Evolutionary conservation across 2,113 vertebrate species (phyloP), one percentile per base, ranked within the genome.

Genomic region (Peromyscus californicus): DNA sequence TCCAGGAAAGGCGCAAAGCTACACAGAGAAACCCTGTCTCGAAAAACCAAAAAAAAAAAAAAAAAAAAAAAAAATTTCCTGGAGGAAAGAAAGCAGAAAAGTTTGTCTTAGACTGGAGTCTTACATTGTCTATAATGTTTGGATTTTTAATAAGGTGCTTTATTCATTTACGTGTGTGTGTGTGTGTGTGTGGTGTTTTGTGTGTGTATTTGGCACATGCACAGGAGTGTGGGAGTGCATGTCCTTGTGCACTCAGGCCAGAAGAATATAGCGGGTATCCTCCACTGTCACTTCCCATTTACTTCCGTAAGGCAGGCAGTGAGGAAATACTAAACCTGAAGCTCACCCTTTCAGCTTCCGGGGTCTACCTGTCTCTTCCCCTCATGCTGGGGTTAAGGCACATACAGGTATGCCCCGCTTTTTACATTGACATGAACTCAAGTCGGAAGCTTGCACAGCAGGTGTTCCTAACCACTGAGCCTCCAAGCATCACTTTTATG

Each of bases 101-200:
- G 69, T n/a, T 88, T 39, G 83, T 95, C 7, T 94, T n/a, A 74
- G 39, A 4, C 15, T 96, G 26, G 39, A 67, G 48, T n/a, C 48
- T 83, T 72, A 45, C 69, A 36, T 24, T 84, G 90, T 94, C n/a
- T 94, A 0, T 82, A 29, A 70, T 57, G 5, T 89, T 96, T 92
- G 48, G 89, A 70, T 84, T 96, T 93, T 94, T 90, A 97, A 82
- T 94, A 69, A 90, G 80, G 8, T n/a, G 70, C 92, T 39, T 67
- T 51, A 95, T 88, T 95, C 94, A 54, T 36, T 70, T 72, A 24
- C 13, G 10, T 65, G 8, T 65, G 5, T 57, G 48, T 80, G 31
- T 79, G 75, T 42, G 8, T 42, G 74, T 78, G 76, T 48, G 26
- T 48, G 19, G 17, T 57, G 48, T 80, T 21, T 33, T 80, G 78